Evolutionary conservation across 1,140 invertebrate species (phyloP), one percentile per base, ranked within the genome.

Genomic region (Philotrypesis tridentata): DNA sequence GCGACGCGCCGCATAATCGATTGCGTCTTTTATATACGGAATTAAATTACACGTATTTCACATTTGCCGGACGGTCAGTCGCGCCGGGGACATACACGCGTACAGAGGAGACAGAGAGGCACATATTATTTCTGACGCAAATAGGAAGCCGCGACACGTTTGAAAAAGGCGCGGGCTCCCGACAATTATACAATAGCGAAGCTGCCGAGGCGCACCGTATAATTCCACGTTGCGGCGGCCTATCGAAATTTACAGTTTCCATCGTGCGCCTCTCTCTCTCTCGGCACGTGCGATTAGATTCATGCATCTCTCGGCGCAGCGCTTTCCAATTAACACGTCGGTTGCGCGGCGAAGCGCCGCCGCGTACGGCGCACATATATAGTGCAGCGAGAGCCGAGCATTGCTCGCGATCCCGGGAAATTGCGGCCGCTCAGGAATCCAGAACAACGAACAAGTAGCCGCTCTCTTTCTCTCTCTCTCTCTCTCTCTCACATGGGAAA

Each of bases 281-380:
- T 23, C n/a, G 70, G 60, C 78, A 74, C 82, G 82, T 61, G n/a
- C 82, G 86, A 87, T 87, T 87, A 87, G 86, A 86, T 87, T 87
- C 84, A 76, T 85, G 80, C 80, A 74, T 84, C 85, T 85, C 71
- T 79, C 80, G 17, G 17, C 48, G 82, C 84, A 71, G 25, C 29
- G 67, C 17, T 83, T 87, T 85, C 79, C 84, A 87, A 87, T 87
- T 87, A 87, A 87, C 84, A 85, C 75, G 76, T 85, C 68, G 37
- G 61, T 60, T 60, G 63, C 76, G 60, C 68, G 27, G n/a, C 27
- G 79, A 65, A 63, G 65, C 48, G 73, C 80, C 67, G n/a, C 31
- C 67, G 67, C n/a, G 67, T 68, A 31, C 14, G 33, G 17, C 5
- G 11, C 68, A 43, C n/a, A n/a, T n/a, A n/a, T n/a, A n/a, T n/a